These are phyloP conservation scores for Brotula barbata DNA, from an alignment of 2,797 vertebrate genomes.

Conservation along the genomic window DNA sequence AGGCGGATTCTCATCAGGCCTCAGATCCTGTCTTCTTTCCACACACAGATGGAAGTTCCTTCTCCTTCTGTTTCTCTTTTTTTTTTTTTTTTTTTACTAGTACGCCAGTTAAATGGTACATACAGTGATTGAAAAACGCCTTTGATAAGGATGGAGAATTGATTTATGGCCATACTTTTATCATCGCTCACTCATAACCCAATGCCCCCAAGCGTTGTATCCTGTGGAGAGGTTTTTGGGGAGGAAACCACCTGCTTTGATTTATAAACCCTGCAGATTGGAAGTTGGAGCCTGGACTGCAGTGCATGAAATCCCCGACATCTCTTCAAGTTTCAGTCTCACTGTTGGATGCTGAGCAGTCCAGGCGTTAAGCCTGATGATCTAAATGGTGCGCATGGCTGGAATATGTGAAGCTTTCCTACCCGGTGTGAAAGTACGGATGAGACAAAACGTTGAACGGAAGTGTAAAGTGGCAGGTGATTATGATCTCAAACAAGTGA, in stretches of 20 bases:
- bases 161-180: conserved; percentile 81
- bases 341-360: conserved; percentile 23
- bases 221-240: conserved; percentile 63
- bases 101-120: conserved; percentile 77
- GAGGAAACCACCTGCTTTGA: conserved; percentile 81
- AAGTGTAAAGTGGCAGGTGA: background rate
- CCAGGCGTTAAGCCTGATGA: conserved; percentile 25
- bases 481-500: conserved; percentile 4
- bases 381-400: conserved; percentile 26
- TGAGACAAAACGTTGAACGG: conserved; percentile 8
- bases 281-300: conserved; percentile 51
- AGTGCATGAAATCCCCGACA: conserved; percentile 60
- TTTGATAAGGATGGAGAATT: conserved; percentile 79
- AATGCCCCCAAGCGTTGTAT: conserved; percentile 68
- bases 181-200: conserved; percentile 70
- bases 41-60: conserved; percentile 73
- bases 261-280: conserved; percentile 65
- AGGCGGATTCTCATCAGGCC: conserved; percentile 70
- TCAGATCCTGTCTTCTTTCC: conserved; percentile 77
- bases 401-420: conserved; percentile 10
- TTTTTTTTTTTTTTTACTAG: conserved; percentile 66
- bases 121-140: conserved; percentile 75
- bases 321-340: conserved; percentile 44
- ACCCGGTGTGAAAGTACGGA: conserved; percentile 4
- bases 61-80: conserved; percentile 51